Base-by-base conservation (phyloP, 2,113 vertebrate genomes). In the Eira barbara region DNA sequence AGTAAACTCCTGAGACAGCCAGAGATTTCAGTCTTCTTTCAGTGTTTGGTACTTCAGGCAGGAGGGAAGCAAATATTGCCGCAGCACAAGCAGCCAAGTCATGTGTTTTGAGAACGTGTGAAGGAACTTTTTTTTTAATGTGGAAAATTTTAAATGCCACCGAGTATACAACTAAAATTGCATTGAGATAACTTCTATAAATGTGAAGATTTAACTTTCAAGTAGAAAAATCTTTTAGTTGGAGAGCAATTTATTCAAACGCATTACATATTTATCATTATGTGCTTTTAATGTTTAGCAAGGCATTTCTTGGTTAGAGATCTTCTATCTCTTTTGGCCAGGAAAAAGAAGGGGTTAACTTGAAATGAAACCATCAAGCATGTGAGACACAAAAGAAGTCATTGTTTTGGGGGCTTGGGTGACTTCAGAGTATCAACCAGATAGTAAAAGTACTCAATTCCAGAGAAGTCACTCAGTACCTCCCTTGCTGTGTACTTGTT, bases 191-290 rank as follows among this genome's bases (percentile, higher is more conserved):
- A 80, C 34, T 1, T 92, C 55, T 63, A 2, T 71, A 71, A 55
- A 78, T 73, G 23, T 15, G 21, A 31, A 47, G 80, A 27, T 61
- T 63, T 39, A 74, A n/a, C n/a, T 31, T 96, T 93, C 27, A 45
- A 61, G 29, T 91, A 91, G 76, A 42, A 79, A 79, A 31, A 12
- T 31, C 5, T 82, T 94, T 89, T 74, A 78, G 52, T 78, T 92
- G 71, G 49, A 83, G 67, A 96, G 3, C 69, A 63, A 63, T 63
- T 45, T 63, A 69, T 83, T 78, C 27, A 78, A 92, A 78, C 27
- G 29, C 81, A 15, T 89, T 94, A 49, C 17, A 80, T 17, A 84
- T 83, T 63, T 94, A 69, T n/a, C 27, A 92, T n/a, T 79, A 96
- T 57, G 11, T 59, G 4, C 81, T 93, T 95, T 87, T 39, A 59